phyloP scores from a whole-genome alignment of 2,888 invertebrate species.

The Tachina lurida region DNA sequence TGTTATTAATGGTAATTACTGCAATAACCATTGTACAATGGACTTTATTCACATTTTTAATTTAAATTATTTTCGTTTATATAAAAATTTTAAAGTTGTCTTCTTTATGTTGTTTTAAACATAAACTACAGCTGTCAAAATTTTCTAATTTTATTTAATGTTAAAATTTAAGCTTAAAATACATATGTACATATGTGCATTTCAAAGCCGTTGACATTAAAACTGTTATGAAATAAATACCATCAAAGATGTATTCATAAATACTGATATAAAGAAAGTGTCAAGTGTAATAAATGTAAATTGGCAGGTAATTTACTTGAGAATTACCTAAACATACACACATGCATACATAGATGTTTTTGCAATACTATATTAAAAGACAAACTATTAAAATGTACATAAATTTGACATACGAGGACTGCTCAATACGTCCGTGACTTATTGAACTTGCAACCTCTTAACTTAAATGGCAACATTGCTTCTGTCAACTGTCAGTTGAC shows the following conservation, averaged over 20 bases:
- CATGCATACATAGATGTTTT: background rate
- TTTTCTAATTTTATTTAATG: background rate
- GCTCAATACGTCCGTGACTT: too few relatives aligned
- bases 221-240: slow-evolving; percentile 24
- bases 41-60: too few relatives aligned
- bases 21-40: background rate
- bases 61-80: too few relatives aligned
- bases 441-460: too few relatives aligned
- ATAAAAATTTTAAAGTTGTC: too few relatives aligned
- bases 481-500: too few relatives aligned
- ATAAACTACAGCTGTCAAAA: background rate
- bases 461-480: too few relatives aligned
- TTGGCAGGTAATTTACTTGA: slow-evolving; percentile 71
- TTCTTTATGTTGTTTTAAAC: too few relatives aligned
- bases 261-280: slow-evolving; percentile 63
- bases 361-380: slow-evolving; percentile 28
- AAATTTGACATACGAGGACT: too few relatives aligned
- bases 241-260: slow-evolving; percentile 37
- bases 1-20: slow-evolving; percentile 44
- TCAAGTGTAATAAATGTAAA: slow-evolving; percentile 68
- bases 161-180: slow-evolving; percentile 23
- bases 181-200: too few relatives aligned
- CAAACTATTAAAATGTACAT: slow-evolving; percentile 30
- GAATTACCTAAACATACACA: slow-evolving; percentile 51
- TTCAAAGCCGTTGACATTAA: slow-evolving; percentile 35